Evolutionary conservation across 2,888 invertebrate genomes (phyloP).

Genomic region (Agonopterix alstromeriana): DNA sequence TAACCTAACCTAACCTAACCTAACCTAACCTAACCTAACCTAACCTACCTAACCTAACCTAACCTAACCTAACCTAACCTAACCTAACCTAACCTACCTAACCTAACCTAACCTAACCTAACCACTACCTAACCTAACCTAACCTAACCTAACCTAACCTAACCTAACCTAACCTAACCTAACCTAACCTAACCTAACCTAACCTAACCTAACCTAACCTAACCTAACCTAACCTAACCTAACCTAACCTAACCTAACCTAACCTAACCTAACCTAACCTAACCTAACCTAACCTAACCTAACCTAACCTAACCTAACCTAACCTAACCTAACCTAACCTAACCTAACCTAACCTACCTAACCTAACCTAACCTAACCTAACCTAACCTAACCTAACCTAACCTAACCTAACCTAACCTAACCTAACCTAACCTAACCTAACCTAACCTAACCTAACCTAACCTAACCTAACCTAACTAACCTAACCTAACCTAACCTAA

Average conservation of each 20-base stretch:
- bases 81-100: conserved; percentile 21
- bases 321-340: conserved; percentile 20
- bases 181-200: conserved; percentile 20
- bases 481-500: conserved; percentile 19
- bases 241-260: conserved; percentile 17
- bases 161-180: conserved; percentile 5
- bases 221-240: conserved; percentile 11
- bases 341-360: conserved; percentile 8
- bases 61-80: conserved; percentile 5
- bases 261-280: conserved; percentile 14
- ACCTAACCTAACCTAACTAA: conserved; percentile 18
- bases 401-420: conserved; percentile 16
- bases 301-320: conserved; percentile 14
- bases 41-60: conserved; percentile 20
- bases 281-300: conserved; percentile 20
- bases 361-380: conserved; percentile 20
- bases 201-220: conserved; percentile 16
- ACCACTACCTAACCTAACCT: conserved; percentile 13
- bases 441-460: conserved; percentile 12
- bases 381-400: conserved; percentile 18
- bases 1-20: conserved; percentile 17
- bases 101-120: conserved; percentile 15
- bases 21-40: conserved; percentile 13
- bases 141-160: conserved; percentile 20
- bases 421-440: conserved; percentile 20